Evolutionary conservation across 2,888 invertebrate genomes (phyloP).

Genomic region (Zygogramma bicolorata): DNA sequence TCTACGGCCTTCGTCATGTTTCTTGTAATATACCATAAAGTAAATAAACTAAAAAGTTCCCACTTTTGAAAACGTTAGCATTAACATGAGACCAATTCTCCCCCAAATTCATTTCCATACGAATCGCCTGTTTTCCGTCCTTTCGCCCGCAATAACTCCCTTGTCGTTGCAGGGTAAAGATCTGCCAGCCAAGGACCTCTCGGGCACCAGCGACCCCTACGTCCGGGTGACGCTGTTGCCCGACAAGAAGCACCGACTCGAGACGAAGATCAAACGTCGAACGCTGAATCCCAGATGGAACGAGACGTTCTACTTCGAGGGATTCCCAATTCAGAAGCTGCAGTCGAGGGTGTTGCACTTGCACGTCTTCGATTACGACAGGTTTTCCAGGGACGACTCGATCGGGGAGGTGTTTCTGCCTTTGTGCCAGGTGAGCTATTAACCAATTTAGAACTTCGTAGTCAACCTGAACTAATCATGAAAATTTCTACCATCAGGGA

Average conservation of each 20-base stretch:
- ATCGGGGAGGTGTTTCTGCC: constrained; percentile 94
- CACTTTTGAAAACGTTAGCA: too few species aligned
- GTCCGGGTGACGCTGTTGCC: constrained; percentile 90
- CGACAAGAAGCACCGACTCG: constrained; percentile 91
- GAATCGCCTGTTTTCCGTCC: background rate
- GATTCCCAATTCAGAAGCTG: constrained; percentile 92
- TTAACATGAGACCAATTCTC: too few species aligned
- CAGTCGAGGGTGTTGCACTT: constrained; percentile 92
- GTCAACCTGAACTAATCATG: too few species aligned
- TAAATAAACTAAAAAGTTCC: too few species aligned
- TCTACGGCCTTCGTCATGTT: too few species aligned
- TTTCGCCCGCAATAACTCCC: background rate
- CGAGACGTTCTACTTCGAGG: constrained; percentile 95
- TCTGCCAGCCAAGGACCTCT: constrained; percentile 92
- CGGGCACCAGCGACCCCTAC: constrained; percentile 93
- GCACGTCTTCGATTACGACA: constrained; percentile 94
- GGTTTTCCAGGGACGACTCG: constrained; percentile 93
- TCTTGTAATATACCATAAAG: too few species aligned
- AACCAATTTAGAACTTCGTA: too few species aligned
- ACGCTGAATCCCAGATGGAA: constrained; percentile 94
- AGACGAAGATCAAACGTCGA: constrained; percentile 92
- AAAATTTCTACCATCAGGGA: too few species aligned
- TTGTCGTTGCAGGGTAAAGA: constrained; percentile 82
- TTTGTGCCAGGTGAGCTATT: constrained; percentile 81
- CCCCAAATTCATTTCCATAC: too few species aligned